Evolutionary conservation across 2,113 vertebrate genomes (phyloP), one percentile per base, ranked within the genome.

Genomic region (Todiramphus chloris): DNA sequence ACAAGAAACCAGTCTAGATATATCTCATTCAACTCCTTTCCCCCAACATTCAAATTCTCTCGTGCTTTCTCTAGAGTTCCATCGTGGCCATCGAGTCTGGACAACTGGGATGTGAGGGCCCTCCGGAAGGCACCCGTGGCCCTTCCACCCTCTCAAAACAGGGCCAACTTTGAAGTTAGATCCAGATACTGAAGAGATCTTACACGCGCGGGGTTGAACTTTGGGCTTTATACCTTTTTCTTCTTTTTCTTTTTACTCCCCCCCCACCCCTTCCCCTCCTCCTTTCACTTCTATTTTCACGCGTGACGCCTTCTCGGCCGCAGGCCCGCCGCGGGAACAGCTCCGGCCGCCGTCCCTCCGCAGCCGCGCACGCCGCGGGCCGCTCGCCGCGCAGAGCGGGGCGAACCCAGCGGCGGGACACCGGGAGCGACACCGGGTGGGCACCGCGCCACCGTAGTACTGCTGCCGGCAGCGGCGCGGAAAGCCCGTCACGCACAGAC

Each of bases 161-260:
- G 4, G 18, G 6, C 43, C 43, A 13, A 5, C 46, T 50, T 13
- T 4, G 2, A 10, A 5, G 14, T 8, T 12, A 3, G 5, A 48
- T 4, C 10, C 63, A 7, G 50, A 12, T 1, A 6, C 13, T 2
- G 4, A 2, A 9, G n/a, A 6, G 14, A 2, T 4, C 11, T 2
- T 21, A 11, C 31, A 18, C 19, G 16, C 1, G 15, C 31, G 17
- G 6, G 19, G 35, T 3, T 35, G 9, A 2, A 17, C 5, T 3
- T 28, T 3, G 4, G 14, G 28, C 1, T 5, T 23, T 5, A 1
- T 5, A 2, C 31, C 4, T 5, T 7, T 31, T 27, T 41, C 12
- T 13, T 41, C 24, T 35, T 13, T 35, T 19, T 28, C 13, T n/a
- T n/a, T n/a, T n/a, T n/a, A n/a, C n/a, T n/a, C n/a, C 9, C 8